Conservation (phyloP, 2,797 vertebrate genomes). For the Erethizon dorsatum region DNA sequence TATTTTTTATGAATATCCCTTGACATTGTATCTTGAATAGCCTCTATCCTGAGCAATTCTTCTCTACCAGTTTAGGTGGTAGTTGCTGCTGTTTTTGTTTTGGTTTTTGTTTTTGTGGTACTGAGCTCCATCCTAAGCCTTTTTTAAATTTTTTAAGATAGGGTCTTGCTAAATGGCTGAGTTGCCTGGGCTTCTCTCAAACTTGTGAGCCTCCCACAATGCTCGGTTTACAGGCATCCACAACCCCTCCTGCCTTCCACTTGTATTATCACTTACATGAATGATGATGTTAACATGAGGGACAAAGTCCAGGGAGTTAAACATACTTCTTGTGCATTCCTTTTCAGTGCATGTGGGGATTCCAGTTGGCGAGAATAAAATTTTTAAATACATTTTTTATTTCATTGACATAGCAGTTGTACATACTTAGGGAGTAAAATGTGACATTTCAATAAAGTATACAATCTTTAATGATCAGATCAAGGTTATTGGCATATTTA, state of each 20-base stretch:
- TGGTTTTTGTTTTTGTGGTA: background rate
- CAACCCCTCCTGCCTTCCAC: no score
- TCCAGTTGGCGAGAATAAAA: slow-evolving; percentile 29
- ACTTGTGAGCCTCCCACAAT: background rate
- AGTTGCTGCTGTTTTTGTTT: background rate
- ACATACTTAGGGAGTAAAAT: background rate
- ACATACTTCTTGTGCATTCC: background rate
- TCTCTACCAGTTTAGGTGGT: background rate
- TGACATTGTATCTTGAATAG: slow-evolving; percentile 53
- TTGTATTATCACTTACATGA: background rate
- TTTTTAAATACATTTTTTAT: background rate
- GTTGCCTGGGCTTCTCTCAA: background rate
- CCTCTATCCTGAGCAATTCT: slow-evolving; percentile 14
- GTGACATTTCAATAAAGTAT: background rate
- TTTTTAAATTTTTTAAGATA: background rate
- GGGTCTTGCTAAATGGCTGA: background rate
- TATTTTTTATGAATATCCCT: slow-evolving; percentile 17
- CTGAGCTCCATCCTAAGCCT: background rate
- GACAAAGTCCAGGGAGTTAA: background rate
- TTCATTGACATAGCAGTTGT: background rate
- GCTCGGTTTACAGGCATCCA: background rate
- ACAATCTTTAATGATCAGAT: background rate
- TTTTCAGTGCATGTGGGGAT: background rate
- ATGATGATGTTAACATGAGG: background rate
- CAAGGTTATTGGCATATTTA: background rate